Evolutionary conservation across 1,140 invertebrate species (phyloP).

Genomic region (Colletes latitarsis): DNA sequence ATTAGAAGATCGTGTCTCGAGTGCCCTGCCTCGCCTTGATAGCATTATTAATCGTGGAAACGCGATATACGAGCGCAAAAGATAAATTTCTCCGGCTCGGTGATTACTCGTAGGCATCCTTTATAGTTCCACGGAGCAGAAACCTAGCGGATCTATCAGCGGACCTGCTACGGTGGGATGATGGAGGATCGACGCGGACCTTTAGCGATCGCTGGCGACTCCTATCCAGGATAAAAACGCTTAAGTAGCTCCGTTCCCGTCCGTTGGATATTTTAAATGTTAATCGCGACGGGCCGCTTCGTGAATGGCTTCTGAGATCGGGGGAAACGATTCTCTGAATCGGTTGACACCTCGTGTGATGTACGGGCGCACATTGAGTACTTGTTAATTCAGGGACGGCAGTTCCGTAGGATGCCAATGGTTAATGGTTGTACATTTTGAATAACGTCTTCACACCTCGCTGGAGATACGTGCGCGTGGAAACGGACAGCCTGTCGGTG

Average conservation of each 20-base stretch:
- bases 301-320: constrained; percentile 73
- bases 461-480: constrained; percentile 49
- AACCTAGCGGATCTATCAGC: too few relatives aligned
- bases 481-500: constrained; percentile 42
- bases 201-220: background rate
- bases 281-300: constrained; percentile 65
- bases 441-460: constrained; percentile 70
- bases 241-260: constrained; percentile 43
- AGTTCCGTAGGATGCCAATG: constrained; percentile 75
- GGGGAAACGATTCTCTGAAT: constrained; percentile 76
- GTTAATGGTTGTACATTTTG: constrained; percentile 76
- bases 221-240: constrained; percentile 12
- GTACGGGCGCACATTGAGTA: constrained; percentile 76
- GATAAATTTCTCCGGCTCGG: too few relatives aligned
- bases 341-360: constrained; percentile 76
- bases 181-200: background rate
- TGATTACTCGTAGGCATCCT: too few relatives aligned
- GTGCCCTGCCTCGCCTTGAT: too few relatives aligned
- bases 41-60: too few relatives aligned
- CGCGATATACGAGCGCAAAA: too few relatives aligned
- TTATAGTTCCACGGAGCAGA: too few relatives aligned
- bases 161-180: too few relatives aligned
- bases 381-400: constrained; percentile 77
- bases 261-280: constrained; percentile 64
- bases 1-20: too few relatives aligned